Evolutionary conservation across 2,888 invertebrate species (phyloP).

Genomic region (Imbricaverruca yamaguchii): DNA sequence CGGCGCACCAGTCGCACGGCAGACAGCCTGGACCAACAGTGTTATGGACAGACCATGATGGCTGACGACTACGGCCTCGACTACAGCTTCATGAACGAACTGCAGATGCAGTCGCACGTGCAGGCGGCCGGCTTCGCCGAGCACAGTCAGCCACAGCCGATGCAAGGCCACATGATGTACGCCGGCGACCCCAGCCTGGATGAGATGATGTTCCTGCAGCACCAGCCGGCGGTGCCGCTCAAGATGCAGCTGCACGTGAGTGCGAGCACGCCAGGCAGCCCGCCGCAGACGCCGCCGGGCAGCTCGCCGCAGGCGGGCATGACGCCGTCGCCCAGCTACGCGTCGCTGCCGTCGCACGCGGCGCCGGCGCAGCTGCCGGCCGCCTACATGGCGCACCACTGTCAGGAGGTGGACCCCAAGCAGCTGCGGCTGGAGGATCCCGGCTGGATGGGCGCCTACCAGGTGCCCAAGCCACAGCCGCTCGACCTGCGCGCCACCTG

Average conservation of each 20-base stretch:
- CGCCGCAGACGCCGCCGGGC: constrained; percentile 31
- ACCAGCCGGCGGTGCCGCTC: not conserved
- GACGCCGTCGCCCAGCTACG: constrained; percentile 29
- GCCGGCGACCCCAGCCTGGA: not conserved
- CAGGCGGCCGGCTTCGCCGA: not conserved
- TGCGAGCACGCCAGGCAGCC: constrained; percentile 26
- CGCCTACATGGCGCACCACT: constrained; percentile 10
- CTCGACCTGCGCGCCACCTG: constrained; percentile 31
- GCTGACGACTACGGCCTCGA: constrained; percentile 9
- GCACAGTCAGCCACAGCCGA: not conserved
- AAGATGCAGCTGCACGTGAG: not conserved
- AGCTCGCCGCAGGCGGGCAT: constrained; percentile 32
- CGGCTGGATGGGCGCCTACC: constrained; percentile 25
- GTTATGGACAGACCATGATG: constrained; percentile 13
- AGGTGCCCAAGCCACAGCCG: constrained; percentile 28
- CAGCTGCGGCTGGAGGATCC: constrained; percentile 27
- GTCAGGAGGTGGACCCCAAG: not conserved
- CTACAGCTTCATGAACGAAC: constrained; percentile 22
- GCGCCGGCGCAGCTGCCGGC: constrained; percentile 19
- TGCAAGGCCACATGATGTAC: constrained; percentile 19
- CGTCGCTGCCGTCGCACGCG: constrained; percentile 30
- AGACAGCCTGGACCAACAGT: not conserved
- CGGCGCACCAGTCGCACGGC: no score
- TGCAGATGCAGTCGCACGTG: constrained; percentile 19
- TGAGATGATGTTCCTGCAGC: constrained; percentile 5